Base-by-base conservation (phyloP, 2,113 vertebrate species). In the Gnathonemus echidnorhynchus region DNA sequence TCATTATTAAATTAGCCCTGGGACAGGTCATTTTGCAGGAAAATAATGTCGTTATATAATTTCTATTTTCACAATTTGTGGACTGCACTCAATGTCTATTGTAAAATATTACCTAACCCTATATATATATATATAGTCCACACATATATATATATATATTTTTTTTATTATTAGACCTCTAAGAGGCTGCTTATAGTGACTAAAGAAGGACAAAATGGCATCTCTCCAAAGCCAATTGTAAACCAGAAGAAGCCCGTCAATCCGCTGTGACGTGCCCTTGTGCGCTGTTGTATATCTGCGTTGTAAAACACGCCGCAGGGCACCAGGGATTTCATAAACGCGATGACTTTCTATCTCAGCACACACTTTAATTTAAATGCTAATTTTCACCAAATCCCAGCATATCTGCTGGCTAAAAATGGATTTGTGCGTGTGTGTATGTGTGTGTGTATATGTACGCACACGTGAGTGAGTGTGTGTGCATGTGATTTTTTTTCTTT, bases 351-450 rank as follows among this genome's bases (percentile, higher is more conserved):
- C 88, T 88, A 88, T 88, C 62, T 70, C 62, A 74, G 53, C 88
- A 88, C 56, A 88, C 42, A 49, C 88, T 88, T 88, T 74, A 88
- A 88, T 70, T 88, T 88, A 88, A 88, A 88, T 88, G 88, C 88
- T 88, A 74, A 70, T 88, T 88, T 88, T 46, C 87, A 62, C 31
- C 87, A 88, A 88, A 66, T 66, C 56, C 87, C 56, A 88, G 87
- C 87, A 88, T 88, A 88, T 88, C 87, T 62, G 11, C 52, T 88
- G 87, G 87, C 87, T 53, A 88, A 88, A 62, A 46, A 88, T 88
- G 35, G 50, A 88, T 88, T 88, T 88, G 31, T 88, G n/a, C 19
- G 50, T 53, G n/a, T 39, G 11, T 53, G n/a, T 46, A 1, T 53
- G n/a, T 46, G 56, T 46, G 35, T 80, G 46, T 39, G 24, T 17